phyloP scores from a whole-genome alignment of 2,888 invertebrate genomes.

The Eulithis prunata region DNA sequence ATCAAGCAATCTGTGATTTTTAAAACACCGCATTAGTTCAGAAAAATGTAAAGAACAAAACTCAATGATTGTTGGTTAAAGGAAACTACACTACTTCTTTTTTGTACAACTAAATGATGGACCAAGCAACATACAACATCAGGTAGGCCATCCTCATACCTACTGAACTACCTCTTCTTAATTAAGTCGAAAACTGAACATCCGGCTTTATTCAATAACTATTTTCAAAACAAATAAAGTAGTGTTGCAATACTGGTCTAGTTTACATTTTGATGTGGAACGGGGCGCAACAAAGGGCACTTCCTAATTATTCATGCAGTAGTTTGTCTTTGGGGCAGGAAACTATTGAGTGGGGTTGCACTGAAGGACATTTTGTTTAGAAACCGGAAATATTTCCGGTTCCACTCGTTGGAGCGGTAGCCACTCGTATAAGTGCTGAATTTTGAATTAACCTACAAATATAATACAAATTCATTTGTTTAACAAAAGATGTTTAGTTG shows the following conservation, averaged over 20 bases:
- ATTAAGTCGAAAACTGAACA: background rate
- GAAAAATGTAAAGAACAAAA: no score
- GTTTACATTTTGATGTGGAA: conserved; percentile 33
- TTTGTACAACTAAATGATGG: no score
- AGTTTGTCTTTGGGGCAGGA: conserved; percentile 23
- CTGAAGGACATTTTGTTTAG: background rate
- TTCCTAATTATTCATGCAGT: conserved; percentile 38
- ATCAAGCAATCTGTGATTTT: no score
- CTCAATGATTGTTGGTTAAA: no score
- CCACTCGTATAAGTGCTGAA: background rate
- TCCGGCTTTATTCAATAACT: conserved; percentile 3
- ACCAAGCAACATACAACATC: no score
- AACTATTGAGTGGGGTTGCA: conserved; percentile 7
- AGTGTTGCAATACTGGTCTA: conserved; percentile 10
- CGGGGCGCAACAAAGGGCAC: conserved; percentile 36
- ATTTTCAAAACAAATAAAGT: conserved; percentile 15
- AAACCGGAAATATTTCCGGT: background rate
- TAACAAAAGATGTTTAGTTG: no score
- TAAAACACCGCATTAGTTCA: no score
- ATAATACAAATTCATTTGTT: background rate
- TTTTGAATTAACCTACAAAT: background rate
- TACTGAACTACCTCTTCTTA: background rate
- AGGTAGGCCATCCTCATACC: no score
- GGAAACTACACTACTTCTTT: no score
- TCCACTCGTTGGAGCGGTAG: background rate